These are phyloP conservation scores for Chorisops tibialis DNA, from an alignment of 2,888 invertebrate genomes.

Conservation along the genomic window DNA sequence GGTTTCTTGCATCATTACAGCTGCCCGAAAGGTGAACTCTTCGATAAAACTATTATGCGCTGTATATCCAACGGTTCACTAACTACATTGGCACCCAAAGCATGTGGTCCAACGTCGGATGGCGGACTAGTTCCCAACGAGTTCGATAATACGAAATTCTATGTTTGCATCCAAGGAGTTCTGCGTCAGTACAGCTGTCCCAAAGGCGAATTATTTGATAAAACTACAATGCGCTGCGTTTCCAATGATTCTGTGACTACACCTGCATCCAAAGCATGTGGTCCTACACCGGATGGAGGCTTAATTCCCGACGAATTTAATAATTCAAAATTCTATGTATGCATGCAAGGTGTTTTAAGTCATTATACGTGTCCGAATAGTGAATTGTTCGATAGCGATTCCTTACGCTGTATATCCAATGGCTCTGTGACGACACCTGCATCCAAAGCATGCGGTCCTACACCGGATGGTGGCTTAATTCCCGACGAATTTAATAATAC, in stretches of 20 bases:
- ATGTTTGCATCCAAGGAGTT: constrained; percentile 19
- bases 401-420: not conserved
- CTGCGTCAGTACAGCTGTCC: constrained; percentile 14
- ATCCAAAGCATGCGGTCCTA: not conserved
- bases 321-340: not conserved
- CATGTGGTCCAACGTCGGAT: not conserved
- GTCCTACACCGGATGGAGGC: not conserved
- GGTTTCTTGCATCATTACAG: not conserved
- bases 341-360: not conserved
- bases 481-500: not conserved
- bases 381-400: not conserved
- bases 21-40: not conserved
- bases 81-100: not conserved
- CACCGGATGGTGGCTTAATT: not conserved
- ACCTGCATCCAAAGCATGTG: not conserved
- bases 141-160: constrained; percentile 4
- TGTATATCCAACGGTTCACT: not conserved
- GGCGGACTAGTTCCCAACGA: not conserved
- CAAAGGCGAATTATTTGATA: constrained; percentile 13
- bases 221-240: not conserved
- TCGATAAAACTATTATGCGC: not conserved
- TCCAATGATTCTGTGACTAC: not conserved
- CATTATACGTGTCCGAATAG: not conserved
- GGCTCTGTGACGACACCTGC: not conserved
- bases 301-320: constrained; percentile 5